Conservation (phyloP, 2,113 vertebrate species). For the Odontophorus gujanensis region DNA sequence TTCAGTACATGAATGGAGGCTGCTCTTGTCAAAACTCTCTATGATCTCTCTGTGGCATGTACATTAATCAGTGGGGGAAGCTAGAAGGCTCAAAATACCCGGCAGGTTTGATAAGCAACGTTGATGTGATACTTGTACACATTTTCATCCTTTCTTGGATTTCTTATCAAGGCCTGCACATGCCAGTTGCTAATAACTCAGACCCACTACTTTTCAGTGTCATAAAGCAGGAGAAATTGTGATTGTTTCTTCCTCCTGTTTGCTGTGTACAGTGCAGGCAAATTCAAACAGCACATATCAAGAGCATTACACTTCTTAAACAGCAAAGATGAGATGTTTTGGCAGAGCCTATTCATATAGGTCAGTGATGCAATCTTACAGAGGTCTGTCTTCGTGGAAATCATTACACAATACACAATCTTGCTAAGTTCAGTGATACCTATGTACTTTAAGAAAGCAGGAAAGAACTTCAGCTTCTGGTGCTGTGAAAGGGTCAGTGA, state of each 20-base stretch:
- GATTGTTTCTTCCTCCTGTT: background rate
- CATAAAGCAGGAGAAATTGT: background rate
- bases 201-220: background rate
- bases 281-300: background rate
- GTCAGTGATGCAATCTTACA: background rate
- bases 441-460: background rate
- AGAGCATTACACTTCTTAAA: background rate
- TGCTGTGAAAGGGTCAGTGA: background rate
- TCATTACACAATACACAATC: background rate
- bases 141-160: background rate
- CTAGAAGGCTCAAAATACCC: background rate
- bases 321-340: background rate
- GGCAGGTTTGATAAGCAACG: background rate
- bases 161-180: background rate
- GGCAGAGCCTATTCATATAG: background rate
- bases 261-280: background rate
- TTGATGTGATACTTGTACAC: accelerated
- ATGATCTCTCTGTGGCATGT: background rate
- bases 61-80: background rate
- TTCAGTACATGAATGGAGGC: background rate
- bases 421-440: background rate
- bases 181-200: background rate
- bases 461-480: background rate
- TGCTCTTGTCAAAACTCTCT: background rate
- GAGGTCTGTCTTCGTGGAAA: background rate